A percentile compares a stretch with the other conserved stretches of the same genome.
Conservation (phyloP, 2,888 invertebrate genomes). For the Amiota minor region DNA sequence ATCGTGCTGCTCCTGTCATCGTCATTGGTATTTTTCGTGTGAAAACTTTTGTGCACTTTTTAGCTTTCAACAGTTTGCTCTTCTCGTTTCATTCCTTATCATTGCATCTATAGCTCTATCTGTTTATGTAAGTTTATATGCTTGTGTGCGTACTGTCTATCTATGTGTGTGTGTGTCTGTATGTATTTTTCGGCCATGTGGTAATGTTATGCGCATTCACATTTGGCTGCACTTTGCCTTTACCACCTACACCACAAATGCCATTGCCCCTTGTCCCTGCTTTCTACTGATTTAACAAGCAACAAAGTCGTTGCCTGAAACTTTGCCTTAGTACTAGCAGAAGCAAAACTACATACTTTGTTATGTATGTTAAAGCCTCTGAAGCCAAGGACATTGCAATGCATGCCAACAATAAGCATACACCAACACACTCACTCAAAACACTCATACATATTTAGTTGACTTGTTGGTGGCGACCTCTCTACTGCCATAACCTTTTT, state of each 20-base stretch:
- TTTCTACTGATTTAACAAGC: neutral
- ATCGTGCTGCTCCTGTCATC: neutral
- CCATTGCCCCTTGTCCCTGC: neutral
- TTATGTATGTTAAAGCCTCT: neutral
- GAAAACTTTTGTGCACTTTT: slow-evolving; percentile 19
- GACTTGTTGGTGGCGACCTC: neutral
- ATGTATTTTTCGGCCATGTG: slow-evolving; percentile 23
- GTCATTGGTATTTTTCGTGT: slow-evolving; percentile 29
- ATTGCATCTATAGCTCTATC: neutral
- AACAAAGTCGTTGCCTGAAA: neutral
- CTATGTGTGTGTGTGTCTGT: neutral
- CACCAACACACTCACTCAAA: neutral
- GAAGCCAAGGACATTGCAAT: slow-evolving; percentile 23
- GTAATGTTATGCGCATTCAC: slow-evolving; percentile 30
- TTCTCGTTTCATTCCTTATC: no score
- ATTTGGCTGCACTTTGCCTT: slow-evolving; percentile 28
- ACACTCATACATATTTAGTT: slow-evolving; percentile 8
- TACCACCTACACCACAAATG: neutral
- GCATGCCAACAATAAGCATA: neutral
- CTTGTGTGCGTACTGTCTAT: neutral
- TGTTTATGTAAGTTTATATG: neutral
- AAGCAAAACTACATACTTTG: no score
- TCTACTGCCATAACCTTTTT: neutral
- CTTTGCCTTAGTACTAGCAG: neutral
- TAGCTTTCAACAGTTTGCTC: neutral